phyloP scores from a whole-genome alignment of 2,113 vertebrate genomes.

The Lipophrys pholis region DNA sequence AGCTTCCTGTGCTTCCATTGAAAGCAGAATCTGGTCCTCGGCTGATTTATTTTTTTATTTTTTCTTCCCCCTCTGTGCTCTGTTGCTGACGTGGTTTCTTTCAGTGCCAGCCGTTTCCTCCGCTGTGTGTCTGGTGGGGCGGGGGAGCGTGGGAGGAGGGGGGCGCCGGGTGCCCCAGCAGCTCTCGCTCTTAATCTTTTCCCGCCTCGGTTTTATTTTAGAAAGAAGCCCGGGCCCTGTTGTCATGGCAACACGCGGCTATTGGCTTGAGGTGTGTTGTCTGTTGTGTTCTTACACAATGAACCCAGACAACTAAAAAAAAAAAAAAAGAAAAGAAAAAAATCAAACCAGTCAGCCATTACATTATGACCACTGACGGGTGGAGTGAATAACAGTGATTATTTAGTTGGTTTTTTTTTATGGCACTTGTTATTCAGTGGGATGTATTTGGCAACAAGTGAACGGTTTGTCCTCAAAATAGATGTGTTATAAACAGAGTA shows the following conservation, averaged over 20 bases:
- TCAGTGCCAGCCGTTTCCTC: constrained; percentile 4
- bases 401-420: too few species aligned
- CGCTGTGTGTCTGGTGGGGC: neutral
- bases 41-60: too few species aligned
- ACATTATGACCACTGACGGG: too few species aligned
- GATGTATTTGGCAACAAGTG: too few species aligned
- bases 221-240: constrained; percentile 40
- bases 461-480: too few species aligned
- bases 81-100: neutral
- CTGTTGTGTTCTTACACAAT: constrained; percentile 18
- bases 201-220: constrained; percentile 48
- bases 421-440: too few species aligned
- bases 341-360: too few species aligned
- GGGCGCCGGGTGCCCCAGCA: constrained; percentile 41
- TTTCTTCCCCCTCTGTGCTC: too few species aligned
- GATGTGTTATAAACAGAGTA: too few species aligned
- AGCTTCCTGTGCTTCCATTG: too few species aligned
- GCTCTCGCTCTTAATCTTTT: constrained; percentile 51
- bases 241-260: constrained; percentile 62
- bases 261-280: constrained; percentile 25
- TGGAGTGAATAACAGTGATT: too few species aligned
- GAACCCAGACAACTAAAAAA: neutral
- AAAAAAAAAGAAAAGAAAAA: neutral
- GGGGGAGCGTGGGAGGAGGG: neutral
- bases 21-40: too few species aligned